Evolutionary conservation across 1,140 invertebrate genomes (phyloP).

Genomic region (Tribolium castaneum): DNA sequence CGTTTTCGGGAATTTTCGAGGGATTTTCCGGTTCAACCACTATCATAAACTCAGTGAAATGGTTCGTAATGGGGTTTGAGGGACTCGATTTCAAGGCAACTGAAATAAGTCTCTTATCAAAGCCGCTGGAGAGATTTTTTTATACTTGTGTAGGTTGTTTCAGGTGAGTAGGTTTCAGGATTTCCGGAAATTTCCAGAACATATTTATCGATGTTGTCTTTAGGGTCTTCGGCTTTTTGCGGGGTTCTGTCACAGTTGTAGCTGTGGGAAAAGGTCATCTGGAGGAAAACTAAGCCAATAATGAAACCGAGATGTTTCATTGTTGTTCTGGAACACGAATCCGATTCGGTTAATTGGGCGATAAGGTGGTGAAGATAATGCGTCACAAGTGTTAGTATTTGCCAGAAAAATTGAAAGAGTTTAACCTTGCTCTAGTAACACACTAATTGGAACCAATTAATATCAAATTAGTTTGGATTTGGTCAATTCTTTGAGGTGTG

Average conservation of each 20-base stretch:
- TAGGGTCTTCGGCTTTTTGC: background rate
- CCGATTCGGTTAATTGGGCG: background rate
- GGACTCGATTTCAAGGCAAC: background rate
- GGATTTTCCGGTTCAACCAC: background rate
- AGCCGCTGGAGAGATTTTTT: background rate
- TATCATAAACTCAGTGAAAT: slow-evolving; percentile 6
- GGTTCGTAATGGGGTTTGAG: background rate
- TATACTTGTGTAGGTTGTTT: slow-evolving; percentile 38
- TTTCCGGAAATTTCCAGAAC: slow-evolving; percentile 15
- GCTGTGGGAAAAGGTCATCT: background rate
- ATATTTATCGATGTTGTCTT: background rate
- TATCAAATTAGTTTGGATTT: background rate
- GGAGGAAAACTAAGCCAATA: background rate
- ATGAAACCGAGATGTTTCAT: slow-evolving; percentile 4
- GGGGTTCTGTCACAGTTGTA: background rate
- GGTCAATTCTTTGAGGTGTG: background rate
- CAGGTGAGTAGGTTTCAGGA: slow-evolving; percentile 17
- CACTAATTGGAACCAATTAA: background rate
- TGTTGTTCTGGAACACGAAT: background rate
- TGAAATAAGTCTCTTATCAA: background rate
- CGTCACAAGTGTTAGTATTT: background rate
- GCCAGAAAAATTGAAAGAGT: too few species aligned
- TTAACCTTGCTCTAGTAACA: background rate
- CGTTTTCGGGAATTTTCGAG: background rate
- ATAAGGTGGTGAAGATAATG: background rate